phyloP scores from a whole-genome alignment of 2,888 invertebrate species.

The Charanyca ferruginea region DNA sequence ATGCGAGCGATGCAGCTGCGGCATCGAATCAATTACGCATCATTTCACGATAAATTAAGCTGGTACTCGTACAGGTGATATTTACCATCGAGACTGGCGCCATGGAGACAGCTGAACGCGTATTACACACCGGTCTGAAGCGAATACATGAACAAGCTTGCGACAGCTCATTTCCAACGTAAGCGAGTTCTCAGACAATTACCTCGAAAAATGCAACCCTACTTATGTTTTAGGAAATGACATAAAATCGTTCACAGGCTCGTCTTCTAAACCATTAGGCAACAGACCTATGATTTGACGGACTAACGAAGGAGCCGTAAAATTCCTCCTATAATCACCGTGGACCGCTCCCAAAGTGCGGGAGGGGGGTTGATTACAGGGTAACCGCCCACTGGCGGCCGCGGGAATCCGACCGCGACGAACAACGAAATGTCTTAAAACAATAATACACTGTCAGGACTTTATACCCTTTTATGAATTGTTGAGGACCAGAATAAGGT shows the following conservation, averaged over 20 bases:
- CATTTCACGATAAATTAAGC: slow-evolving; percentile 68
- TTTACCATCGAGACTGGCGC: slow-evolving; percentile 68
- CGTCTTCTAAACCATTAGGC: slow-evolving; percentile 78
- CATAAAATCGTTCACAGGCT: slow-evolving; percentile 81
- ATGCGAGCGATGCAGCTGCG: slow-evolving; percentile 65
- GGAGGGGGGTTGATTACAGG: slow-evolving; percentile 84
- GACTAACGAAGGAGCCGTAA: slow-evolving; percentile 87
- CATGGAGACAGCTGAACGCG: slow-evolving; percentile 66
- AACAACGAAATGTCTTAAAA: slow-evolving; percentile 73
- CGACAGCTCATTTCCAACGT: slow-evolving; percentile 54
- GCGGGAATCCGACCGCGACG: slow-evolving; percentile 75
- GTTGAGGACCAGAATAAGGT: slow-evolving; percentile 50
- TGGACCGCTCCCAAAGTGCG: slow-evolving; percentile 78
- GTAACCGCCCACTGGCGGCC: slow-evolving; percentile 84
- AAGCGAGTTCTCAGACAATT: slow-evolving; percentile 81
- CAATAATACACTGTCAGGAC: slow-evolving; percentile 69
- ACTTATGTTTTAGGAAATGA: slow-evolving; percentile 80
- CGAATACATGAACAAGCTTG: slow-evolving; percentile 24
- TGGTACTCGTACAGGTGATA: slow-evolving; percentile 69
- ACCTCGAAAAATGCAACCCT: slow-evolving; percentile 72
- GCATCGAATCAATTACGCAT: slow-evolving; percentile 66
- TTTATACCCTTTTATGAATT: slow-evolving; percentile 60
- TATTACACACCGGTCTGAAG: slow-evolving; percentile 51
- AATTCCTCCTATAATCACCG: slow-evolving; percentile 86
- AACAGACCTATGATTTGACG: slow-evolving; percentile 87